Evolutionary conservation across 2,888 invertebrate species (phyloP), one percentile per base, ranked within the genome.

Genomic region (Synergus japonicus): DNA sequence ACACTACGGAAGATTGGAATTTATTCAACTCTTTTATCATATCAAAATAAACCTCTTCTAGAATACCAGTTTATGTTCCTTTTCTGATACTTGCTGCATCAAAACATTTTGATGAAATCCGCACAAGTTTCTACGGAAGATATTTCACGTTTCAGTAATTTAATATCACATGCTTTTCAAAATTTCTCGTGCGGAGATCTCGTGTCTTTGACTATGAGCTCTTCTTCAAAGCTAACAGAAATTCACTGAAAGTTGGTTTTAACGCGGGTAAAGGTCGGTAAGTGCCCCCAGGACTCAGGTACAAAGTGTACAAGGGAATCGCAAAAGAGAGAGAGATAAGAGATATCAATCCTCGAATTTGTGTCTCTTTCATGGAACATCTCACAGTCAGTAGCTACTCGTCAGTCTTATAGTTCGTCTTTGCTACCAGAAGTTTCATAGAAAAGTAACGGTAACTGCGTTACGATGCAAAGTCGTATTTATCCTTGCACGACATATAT

Each of bases 261-360:
- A 73, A 73, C 73, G 54, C 54, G 29, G 73, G 73, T 73, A 49
- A 73, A 73, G 73, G 73, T 54, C 54, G 49, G 54, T 54, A 73
- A 73, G 73, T 73, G 73, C 22, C 73, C 73, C 15, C 54, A 37
- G 49, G 73, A 73, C 29, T 54, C 37, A 54, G 54, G 5, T 29
- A 73, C 49, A 73, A 49, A 73, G 37, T 73, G 73, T 73, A 73
- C 54, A 54, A 73, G 73, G n/a, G 49, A 73, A 73, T 73, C 54
- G 37, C 22, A 15, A 54, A 54, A 54, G 49, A 54, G 54, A 49
- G 22, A 46, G 18, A 18, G 46, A 4, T 3, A 13, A 13, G 18
- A 10, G 13, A 60, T 18, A 60, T 22, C 60, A 60, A 60, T 60
- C 22, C 22, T 12, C 12, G 18, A 60, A 12, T 60, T 46, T 3